Evolutionary conservation across 1,140 invertebrate species (phyloP).

Genomic region (Diorhabda carinulata): DNA sequence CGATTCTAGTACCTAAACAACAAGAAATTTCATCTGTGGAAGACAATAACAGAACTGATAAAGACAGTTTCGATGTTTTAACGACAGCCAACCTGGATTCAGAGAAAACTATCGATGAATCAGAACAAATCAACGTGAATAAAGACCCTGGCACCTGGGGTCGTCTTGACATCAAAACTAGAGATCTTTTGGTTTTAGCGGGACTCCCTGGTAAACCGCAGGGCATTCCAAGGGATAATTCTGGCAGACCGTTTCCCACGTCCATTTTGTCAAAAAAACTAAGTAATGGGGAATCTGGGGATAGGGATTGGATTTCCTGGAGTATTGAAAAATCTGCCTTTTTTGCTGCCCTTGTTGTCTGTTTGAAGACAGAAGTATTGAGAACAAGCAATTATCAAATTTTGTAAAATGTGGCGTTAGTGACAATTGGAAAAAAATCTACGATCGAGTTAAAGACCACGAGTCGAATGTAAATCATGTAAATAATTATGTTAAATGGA

Average conservation of each 20-base stretch:
- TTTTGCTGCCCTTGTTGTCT: neutral
- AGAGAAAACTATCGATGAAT: neutral
- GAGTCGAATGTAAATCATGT: no score
- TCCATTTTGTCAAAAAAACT: conserved; percentile 1
- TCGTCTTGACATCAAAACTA: no score
- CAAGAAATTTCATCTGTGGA: no score
- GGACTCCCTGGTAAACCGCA: neutral
- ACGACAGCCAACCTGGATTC: neutral
- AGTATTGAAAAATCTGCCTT: neutral
- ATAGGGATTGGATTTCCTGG: neutral
- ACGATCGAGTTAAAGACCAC: no score
- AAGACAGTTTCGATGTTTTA: no score
- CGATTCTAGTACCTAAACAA: no score
- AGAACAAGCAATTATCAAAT: neutral
- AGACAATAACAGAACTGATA: no score
- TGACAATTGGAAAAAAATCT: no score
- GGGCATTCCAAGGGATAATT: neutral
- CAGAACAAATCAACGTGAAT: neutral
- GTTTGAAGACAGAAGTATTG: neutral
- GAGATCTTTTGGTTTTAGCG: no score
- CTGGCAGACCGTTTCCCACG: neutral
- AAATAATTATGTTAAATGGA: no score
- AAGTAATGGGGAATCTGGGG: neutral
- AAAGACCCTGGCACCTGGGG: neutral
- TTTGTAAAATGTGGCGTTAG: no score